phyloP scores from a whole-genome alignment of 2,113 vertebrate species.

The Misgurnus anguillicaudatus region DNA sequence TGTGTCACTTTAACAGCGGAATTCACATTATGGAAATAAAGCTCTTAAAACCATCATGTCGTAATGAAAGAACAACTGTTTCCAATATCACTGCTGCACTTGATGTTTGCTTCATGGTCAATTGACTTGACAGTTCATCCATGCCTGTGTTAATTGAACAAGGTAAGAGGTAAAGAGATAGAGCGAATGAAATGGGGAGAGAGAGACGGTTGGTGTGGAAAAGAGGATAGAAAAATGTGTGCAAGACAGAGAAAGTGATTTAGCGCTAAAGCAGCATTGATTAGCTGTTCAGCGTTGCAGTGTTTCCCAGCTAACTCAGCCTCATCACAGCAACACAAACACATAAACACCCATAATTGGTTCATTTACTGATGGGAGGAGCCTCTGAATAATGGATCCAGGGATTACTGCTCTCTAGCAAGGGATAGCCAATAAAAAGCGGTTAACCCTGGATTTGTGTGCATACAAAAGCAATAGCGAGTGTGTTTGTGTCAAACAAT shows the following conservation, averaged over 20 bases:
- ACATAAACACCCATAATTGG: constrained; percentile 78
- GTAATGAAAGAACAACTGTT: constrained; percentile 49
- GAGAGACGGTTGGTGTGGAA: constrained; percentile 47
- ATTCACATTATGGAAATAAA: constrained; percentile 39
- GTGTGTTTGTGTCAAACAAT: constrained; percentile 54
- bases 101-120: constrained; percentile 74
- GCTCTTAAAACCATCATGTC: constrained; percentile 27
- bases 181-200: not conserved
- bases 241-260: constrained; percentile 35
- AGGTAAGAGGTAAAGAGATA: constrained; percentile 33
- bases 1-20: constrained; percentile 39
- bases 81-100: constrained; percentile 48
- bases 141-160: constrained; percentile 73
- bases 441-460: constrained; percentile 36
- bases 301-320: constrained; percentile 72
- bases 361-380: constrained; percentile 65
- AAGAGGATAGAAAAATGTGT: constrained; percentile 35
- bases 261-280: constrained; percentile 70
- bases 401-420: constrained; percentile 35
- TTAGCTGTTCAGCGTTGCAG: constrained; percentile 69
- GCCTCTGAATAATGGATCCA: constrained; percentile 45
- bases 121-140: constrained; percentile 71
- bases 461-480: not conserved
- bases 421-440: constrained; percentile 56
- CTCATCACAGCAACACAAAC: constrained; percentile 68